Evolutionary conservation across 2,888 invertebrate species (phyloP), one percentile per base, ranked within the genome.

Genomic region (Agrotis puta): DNA sequence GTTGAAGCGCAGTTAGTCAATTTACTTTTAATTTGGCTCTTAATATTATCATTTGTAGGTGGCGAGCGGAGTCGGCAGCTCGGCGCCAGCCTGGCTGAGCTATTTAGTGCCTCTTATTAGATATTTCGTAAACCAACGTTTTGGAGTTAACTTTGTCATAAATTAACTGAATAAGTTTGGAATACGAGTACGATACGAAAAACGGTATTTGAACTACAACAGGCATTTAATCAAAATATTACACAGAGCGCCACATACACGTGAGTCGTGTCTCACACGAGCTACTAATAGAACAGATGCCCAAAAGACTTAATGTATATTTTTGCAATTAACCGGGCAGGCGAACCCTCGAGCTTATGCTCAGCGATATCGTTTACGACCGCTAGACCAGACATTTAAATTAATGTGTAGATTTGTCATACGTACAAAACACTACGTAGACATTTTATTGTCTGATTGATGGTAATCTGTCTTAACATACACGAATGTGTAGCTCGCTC

Each of bases 21-120:
- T 70, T 74, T 70, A 64, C 56, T 70, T 77, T 71, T 68, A 79
- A 83, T 77, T 74, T 54, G 33, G 70, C 64, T 83, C 74, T 75
- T 82, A 71, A 75, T 76, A 74, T 74, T 76, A 74, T 74, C 66
- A 76, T 77, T 68, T 47, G 65, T 65, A 71, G 62, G 48, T 68
- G 73, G 61, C 50, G 70, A 67, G 70, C 48, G n/a, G 14, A 53
- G 70, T 47, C 47, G 18, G 20, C 6, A 43, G 45, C 50, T 51
- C 59, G 27, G 53, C 20, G 47, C 64, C 24, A 48, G 45, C 53
- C 3, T 56, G 14, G 58, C 47, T 24, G 5, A 22, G 11, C 20
- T 16, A 50, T 59, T n/a, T 54, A 62, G 56, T 61, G 65, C 47
- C 50, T 58, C 50, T 69, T 53, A 81, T 76, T 76, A 64, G 50